Percentiles rank a stretch among this genome's conserved stretches.
These are phyloP conservation scores for Ectropis crepuscularia DNA, from an alignment of 2,888 invertebrate genomes.

Conservation along the genomic window DNA sequence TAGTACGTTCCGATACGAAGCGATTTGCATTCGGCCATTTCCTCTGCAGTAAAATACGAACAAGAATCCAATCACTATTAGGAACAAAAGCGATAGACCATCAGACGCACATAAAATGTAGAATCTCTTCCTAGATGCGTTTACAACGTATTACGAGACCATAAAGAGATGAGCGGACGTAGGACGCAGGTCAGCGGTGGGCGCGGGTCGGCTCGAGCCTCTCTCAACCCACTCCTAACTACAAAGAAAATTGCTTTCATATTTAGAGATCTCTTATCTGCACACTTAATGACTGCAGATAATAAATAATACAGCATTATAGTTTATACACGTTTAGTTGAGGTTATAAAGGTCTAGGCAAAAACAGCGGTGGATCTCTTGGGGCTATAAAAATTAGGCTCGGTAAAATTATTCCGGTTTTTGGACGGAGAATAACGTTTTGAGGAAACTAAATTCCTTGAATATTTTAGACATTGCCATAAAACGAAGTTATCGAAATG, in stretches of 20 bases:
- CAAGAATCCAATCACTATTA: constrained; percentile 58
- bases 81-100: constrained; percentile 50
- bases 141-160: constrained; percentile 62
- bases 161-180: constrained; percentile 61
- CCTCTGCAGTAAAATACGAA: constrained; percentile 52
- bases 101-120: constrained; percentile 63
- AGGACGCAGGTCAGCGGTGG: constrained; percentile 61
- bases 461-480: no score
- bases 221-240: constrained; percentile 25
- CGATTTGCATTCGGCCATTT: constrained; percentile 58
- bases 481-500: no score
- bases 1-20: constrained; percentile 29
- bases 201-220: constrained; percentile 40
- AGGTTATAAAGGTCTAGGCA: constrained; percentile 26
- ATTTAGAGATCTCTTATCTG: constrained; percentile 38
- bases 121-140: constrained; percentile 67
- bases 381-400: constrained; percentile 40
- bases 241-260: constrained; percentile 43
- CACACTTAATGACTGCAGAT: constrained; percentile 33
- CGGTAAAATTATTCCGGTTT: constrained; percentile 43
- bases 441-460: no score
- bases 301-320: constrained; percentile 14
- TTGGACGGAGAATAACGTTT: constrained; percentile 28
- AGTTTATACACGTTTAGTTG: constrained; percentile 12
- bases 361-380: constrained; percentile 26